Evolutionary conservation across 2,113 vertebrate genomes (phyloP).

Genomic region (Hiodon tergisus): DNA sequence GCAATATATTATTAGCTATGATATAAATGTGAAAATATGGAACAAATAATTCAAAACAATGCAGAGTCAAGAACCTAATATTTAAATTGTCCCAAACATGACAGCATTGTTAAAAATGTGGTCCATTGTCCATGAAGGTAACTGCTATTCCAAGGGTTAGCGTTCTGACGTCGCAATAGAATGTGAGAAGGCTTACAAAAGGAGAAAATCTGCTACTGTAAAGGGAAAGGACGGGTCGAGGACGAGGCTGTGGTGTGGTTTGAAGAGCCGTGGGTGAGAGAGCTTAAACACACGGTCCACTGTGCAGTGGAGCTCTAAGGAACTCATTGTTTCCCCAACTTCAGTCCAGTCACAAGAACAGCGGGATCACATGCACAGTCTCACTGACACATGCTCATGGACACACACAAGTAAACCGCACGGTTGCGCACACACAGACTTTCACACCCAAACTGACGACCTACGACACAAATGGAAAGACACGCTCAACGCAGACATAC

Average conservation of each 20-base stretch:
- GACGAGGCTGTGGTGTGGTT: neutral
- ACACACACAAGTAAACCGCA: neutral
- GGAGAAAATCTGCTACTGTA: neutral
- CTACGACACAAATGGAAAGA: neutral
- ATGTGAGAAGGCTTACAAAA: neutral
- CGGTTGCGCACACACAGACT: neutral
- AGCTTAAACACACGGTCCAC: neutral
- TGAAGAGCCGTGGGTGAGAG: neutral
- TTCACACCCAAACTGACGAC: neutral
- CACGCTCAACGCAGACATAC: neutral
- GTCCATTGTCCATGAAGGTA: too few species aligned
- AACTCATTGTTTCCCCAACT: neutral
- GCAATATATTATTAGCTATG: too few species aligned
- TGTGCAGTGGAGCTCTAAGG: constrained; percentile 5
- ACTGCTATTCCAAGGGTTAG: too few species aligned
- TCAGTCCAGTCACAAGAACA: neutral
- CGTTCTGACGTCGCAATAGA: too few species aligned
- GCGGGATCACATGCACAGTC: constrained; percentile 1
- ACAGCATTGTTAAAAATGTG: too few species aligned
- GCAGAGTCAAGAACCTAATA: too few species aligned
- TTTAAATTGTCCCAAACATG: too few species aligned
- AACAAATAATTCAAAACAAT: too few species aligned
- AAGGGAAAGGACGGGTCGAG: neutral
- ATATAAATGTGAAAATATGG: too few species aligned
- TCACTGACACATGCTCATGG: neutral